Percentiles rank a stretch among this genome's conserved stretches.
Evolutionary conservation across 2,797 vertebrate species (phyloP).

Genomic region (Mormyrus proboscirostris): DNA sequence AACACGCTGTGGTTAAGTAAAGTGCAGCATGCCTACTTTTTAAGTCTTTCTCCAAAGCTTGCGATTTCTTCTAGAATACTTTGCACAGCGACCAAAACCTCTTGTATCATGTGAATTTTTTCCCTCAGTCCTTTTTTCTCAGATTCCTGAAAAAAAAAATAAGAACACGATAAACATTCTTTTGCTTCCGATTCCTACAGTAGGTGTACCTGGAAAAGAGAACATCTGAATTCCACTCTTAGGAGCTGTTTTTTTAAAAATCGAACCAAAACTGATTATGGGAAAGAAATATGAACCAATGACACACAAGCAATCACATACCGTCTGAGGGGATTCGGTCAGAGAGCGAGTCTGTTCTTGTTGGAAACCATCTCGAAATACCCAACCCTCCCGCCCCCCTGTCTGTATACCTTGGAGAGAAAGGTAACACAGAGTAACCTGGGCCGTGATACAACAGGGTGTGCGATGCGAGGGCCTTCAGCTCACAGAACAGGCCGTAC

Average conservation of each 20-base stretch:
- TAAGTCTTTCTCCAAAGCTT: conserved; percentile 84
- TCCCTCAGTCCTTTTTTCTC: conserved; percentile 90
- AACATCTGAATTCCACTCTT: background rate
- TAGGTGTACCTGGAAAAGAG: background rate
- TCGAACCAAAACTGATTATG: background rate
- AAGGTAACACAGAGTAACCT: background rate
- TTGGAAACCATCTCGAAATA: conserved; percentile 36
- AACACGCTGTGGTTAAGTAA: background rate
- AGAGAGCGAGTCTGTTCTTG: conserved; percentile 45
- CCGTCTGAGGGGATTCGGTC: conserved; percentile 35
- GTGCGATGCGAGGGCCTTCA: background rate
- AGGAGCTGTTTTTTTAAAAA: background rate
- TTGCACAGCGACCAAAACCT: conserved; percentile 85
- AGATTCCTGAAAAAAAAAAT: conserved; percentile 68
- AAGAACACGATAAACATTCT: background rate
- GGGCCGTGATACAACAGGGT: background rate
- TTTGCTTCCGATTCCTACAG: background rate
- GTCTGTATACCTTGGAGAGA: background rate
- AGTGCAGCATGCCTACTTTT: conserved; percentile 73
- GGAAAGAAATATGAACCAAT: background rate
- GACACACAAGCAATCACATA: background rate
- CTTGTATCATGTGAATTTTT: conserved; percentile 95
- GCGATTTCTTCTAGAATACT: conserved; percentile 81
- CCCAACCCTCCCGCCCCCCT: conserved; percentile 31
- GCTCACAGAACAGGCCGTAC: background rate